Conservation (phyloP, 2,888 invertebrate species). For the Diploptera punctata region DNA sequence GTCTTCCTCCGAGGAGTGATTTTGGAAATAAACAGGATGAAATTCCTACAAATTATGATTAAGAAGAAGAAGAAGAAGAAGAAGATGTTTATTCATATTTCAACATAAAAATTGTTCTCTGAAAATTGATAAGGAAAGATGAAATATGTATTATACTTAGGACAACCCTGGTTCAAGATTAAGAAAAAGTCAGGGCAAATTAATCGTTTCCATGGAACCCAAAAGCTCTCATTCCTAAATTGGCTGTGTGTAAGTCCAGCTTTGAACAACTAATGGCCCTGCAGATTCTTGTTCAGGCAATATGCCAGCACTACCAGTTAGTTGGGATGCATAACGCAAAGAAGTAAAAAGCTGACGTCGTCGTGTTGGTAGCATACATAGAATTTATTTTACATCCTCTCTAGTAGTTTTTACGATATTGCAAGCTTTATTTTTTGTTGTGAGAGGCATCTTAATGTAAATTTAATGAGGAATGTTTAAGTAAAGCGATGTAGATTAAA, state of each 20-base stretch:
- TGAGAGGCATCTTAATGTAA: neutral
- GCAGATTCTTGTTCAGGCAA: slow-evolving; percentile 20
- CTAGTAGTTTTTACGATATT: neutral
- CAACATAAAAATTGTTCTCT: too few species aligned
- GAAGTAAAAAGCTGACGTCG: neutral
- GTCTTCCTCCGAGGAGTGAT: too few species aligned
- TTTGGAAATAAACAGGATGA: too few species aligned
- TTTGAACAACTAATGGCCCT: slow-evolving; percentile 6
- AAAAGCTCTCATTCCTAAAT: slow-evolving; percentile 11
- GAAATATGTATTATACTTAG: too few species aligned
- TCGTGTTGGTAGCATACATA: neutral
- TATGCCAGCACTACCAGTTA: slow-evolving; percentile 11
- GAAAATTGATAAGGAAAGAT: too few species aligned
- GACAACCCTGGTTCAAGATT: too few species aligned
- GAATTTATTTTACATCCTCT: neutral
- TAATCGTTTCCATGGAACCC: slow-evolving; percentile 14
- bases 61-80: too few species aligned
- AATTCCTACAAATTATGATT: too few species aligned
- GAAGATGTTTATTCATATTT: too few species aligned
- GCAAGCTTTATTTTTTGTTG: neutral
- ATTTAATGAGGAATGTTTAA: neutral
- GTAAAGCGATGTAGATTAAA: neutral
- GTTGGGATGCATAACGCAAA: neutral
- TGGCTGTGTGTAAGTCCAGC: slow-evolving; percentile 12
- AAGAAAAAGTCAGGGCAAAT: neutral